Percentiles rank a stretch among this genome's conserved stretches.
These are phyloP conservation scores for Acipenser oxyrinchus DNA, from an alignment of 2,797 vertebrate genomes.

Conservation along the genomic window DNA sequence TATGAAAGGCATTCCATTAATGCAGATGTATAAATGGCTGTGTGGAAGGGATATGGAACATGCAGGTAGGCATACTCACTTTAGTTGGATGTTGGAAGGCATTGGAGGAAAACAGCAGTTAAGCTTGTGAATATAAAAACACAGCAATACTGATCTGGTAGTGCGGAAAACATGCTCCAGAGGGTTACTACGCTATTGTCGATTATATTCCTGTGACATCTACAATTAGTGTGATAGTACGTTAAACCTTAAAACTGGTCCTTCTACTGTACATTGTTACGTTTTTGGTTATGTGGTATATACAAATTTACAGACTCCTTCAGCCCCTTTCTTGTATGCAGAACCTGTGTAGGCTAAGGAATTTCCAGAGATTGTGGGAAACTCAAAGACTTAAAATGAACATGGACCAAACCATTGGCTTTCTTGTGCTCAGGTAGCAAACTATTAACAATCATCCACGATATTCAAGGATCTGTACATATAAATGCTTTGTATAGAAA, in stretches of 20 bases:
- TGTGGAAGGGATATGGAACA: background rate
- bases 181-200: conserved; percentile 14
- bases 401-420: conserved; percentile 21
- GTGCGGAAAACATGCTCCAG: conserved; percentile 68
- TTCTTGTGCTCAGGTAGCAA: conserved; percentile 31
- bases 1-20: too few species aligned
- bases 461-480: conserved; percentile 51
- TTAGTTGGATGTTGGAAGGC: conserved; percentile 79
- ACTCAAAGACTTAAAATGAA: too few species aligned
- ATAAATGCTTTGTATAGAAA: conserved; percentile 35
- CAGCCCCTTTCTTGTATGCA: conserved; percentile 14
- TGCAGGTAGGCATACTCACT: conserved; percentile 73
- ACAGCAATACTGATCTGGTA: conserved; percentile 56
- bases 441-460: conserved; percentile 25
- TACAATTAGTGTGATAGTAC: conserved; percentile 20
- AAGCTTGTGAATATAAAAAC: conserved; percentile 49
- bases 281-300: conserved; percentile 60
- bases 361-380: conserved; percentile 13
- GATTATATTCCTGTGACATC: conserved; percentile 21
- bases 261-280: conserved; percentile 18
- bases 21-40: too few species aligned
- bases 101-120: conserved; percentile 76
- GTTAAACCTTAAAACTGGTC: conserved; percentile 16
- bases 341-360: conserved; percentile 8
- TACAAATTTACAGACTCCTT: conserved; percentile 53